Percentiles rank a stretch among this genome's conserved stretches.
Evolutionary conservation across 2,888 invertebrate genomes (phyloP).

Genomic region (Adela reaumurella): DNA sequence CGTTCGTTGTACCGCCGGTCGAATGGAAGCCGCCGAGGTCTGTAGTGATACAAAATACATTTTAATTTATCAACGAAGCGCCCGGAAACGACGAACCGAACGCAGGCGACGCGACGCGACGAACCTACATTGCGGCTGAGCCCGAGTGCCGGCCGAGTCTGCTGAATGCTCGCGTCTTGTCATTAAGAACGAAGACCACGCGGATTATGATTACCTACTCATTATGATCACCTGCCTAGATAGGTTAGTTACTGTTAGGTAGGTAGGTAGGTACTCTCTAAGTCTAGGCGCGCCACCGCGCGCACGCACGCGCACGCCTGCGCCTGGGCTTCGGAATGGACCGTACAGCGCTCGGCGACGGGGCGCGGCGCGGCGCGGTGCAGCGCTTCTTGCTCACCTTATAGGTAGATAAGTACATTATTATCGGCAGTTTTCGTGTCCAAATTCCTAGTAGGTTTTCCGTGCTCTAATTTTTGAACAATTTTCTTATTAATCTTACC

Average conservation of each 20-base stretch:
- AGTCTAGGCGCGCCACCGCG: no score
- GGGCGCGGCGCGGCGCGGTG: no score
- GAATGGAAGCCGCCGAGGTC: neutral
- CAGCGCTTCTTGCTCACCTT: conserved; percentile 18
- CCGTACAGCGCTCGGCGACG: no score
- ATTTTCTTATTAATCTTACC: conserved; percentile 20
- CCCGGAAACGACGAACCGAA: neutral
- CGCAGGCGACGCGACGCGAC: neutral
- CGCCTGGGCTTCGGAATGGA: no score
- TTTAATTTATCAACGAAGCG: neutral
- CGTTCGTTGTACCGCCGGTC: neutral
- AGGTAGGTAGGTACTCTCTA: no score
- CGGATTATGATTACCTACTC: no score
- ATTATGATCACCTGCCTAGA: no score
- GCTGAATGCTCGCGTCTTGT: conserved; percentile 28
- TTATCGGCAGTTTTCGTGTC: conserved; percentile 46
- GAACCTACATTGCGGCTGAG: no score
- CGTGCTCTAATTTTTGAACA: conserved; percentile 45
- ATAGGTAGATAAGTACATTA: conserved; percentile 37
- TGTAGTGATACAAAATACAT: neutral
- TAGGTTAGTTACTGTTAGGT: no score
- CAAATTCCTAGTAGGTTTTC: conserved; percentile 48
- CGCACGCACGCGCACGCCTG: no score
- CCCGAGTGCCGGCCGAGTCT: no score
- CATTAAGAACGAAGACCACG: conserved; percentile 53